Evolutionary conservation across 2,797 vertebrate genomes (phyloP), one percentile per base, ranked within the genome.

Genomic region (Menidia menidia): DNA sequence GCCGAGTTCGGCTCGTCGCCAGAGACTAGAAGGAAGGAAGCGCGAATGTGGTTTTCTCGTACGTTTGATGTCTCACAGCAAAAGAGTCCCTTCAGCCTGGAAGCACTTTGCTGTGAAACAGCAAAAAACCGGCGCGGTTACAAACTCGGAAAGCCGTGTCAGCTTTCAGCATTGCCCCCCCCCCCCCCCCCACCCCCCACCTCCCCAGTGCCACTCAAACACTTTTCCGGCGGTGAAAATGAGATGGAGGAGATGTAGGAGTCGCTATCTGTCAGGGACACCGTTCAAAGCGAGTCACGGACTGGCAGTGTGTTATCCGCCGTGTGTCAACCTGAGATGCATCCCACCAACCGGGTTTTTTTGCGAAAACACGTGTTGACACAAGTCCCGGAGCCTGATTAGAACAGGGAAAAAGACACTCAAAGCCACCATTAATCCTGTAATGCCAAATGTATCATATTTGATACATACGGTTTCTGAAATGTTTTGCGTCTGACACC

Each of bases 51-150:
- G 60, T 69, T 73, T 39, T 55, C 71, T 60, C 16, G 10, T 44
- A 68, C 60, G 77, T 87, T 83, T 90, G 83, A 88, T 85, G 85
- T 85, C 81, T 32, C 85, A 83, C 83, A 83, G 86, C 83, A 88
- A 83, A 86, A 81, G 35, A 65, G 25, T 25, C 25, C 14, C 33
- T 16, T 76, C 71, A 63, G 77, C 71, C 79, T 79, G 68, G 68
- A 63, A 85, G 82, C 74, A 10, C 11, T 16, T 31, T 16, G 60
- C 64, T 43, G 82, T 2, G 19, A 81, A 84, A 81, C 56, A 48
- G 73, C 75, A 85, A 78, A 70, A 68, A 25, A 25, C 25, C 71
- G 71, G 72, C 80, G 78, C 66, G 54, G 64, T 43, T 70, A 54
- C 80, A 82, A 81, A 86, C 81, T 79, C 53, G 33, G 78, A 79